phyloP scores from a whole-genome alignment of 2,797 vertebrate genomes.

The Columba guinea region DNA sequence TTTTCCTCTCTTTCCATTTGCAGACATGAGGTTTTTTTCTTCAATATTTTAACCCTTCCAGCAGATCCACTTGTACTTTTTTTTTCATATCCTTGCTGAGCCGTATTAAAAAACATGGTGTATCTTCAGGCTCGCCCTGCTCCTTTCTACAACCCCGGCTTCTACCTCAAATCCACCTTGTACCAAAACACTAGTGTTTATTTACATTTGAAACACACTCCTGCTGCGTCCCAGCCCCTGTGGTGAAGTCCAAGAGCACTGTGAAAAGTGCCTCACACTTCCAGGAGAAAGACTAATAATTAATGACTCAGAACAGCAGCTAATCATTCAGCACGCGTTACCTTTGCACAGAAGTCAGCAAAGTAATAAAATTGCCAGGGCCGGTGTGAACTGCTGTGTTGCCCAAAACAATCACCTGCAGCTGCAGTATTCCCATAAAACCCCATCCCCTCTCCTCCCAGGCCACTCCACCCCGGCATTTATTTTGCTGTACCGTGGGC shows the following conservation, averaged over 20 bases:
- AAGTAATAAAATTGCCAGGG: neutral
- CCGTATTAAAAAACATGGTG: neutral
- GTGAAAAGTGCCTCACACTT: neutral
- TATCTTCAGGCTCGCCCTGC: neutral
- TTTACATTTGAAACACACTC: neutral
- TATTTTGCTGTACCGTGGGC: neutral
- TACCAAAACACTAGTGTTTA: neutral
- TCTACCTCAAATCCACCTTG: neutral
- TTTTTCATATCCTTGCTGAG: neutral
- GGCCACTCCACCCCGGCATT: neutral
- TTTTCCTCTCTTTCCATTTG: neutral
- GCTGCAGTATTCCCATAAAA: neutral
- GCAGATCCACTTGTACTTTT: neutral
- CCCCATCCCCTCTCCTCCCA: neutral
- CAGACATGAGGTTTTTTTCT: constrained; percentile 41
- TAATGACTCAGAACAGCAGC: neutral
- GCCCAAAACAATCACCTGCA: neutral
- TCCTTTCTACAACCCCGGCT: neutral
- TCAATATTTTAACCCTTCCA: constrained; percentile 19
- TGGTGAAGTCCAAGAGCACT: neutral
- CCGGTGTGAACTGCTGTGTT: neutral
- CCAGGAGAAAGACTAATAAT: neutral
- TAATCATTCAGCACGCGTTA: neutral
- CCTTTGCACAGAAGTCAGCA: neutral
- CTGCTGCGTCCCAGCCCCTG: neutral